Evolutionary conservation across 2,888 invertebrate genomes (phyloP), one percentile per base, ranked within the genome.

Genomic region (Strigamia transsilvanica): DNA sequence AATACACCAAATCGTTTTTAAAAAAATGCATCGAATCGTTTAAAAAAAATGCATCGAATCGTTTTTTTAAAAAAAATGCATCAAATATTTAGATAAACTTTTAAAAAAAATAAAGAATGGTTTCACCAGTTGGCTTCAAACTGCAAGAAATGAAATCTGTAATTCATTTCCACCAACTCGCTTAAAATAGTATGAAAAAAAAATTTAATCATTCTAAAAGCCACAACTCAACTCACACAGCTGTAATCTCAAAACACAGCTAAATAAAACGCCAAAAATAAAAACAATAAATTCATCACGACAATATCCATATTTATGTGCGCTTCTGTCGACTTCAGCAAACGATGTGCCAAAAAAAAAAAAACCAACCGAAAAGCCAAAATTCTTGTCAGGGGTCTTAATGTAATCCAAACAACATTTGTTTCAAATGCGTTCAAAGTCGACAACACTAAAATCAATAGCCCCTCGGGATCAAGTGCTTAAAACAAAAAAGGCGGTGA

Each of bases 261-360:
- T 32, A 73, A 73, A 73, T 27, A 27, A 13, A 15, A 4, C 13
- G 7, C 12, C 12, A 73, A n/a, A 9, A 32, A 73, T 27, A 13
- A 73, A 73, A 73, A 13, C 56, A 56, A 56, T 56, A n/a, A 56
- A 56, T n/a, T n/a, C 56, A n/a, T 56, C n/a, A 10, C 1, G 15
- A 51, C 0, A n/a, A n/a, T n/a, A 56, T 56, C 56, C 18, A 56
- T 27, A 73, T 73, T 73, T 73, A 32, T 73, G 32, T 27, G 13
- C 23, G 32, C 32, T 73, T 73, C 13, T 73, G 73, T 32, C 73
- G 27, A 73, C 23, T 73, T 73, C 73, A 73, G 73, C 73, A 73
- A 73, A 73, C 73, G 73, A 73, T 32, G 73, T 73, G 73, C 73
- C 73, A 73, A 73, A 7, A 73, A 73, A 27, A 73, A 56, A 73